A percentile compares a stretch with the other conserved stretches of the same genome.
These are phyloP conservation scores for Triplophysa rosa DNA, from an alignment of 2,113 vertebrate genomes.

Conservation along the genomic window DNA sequence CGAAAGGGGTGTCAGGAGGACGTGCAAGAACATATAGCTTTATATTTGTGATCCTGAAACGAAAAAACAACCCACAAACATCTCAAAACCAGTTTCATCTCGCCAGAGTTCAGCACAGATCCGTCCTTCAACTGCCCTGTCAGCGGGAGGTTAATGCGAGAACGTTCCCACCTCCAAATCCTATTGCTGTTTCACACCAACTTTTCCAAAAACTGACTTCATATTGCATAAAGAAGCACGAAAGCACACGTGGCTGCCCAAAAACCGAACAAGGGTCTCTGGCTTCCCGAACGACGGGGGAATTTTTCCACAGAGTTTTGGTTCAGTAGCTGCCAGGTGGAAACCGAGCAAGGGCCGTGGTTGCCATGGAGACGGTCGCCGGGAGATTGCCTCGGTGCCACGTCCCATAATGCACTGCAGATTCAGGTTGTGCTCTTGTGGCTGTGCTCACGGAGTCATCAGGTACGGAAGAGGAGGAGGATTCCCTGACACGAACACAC, in stretches of 20 bases:
- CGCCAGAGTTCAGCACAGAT: not conserved
- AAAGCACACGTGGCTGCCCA: not conserved
- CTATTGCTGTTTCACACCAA: constrained; percentile 11
- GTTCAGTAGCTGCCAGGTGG: constrained; percentile 72
- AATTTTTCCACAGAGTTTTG: constrained; percentile 63
- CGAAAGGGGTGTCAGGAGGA: no score
- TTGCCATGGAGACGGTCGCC: constrained; percentile 50
- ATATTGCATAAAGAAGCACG: not conserved
- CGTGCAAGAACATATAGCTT: no score
- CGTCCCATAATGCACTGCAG: constrained; percentile 73
- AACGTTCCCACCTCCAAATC: not conserved
- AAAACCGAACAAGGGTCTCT: not conserved
- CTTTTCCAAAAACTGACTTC: not conserved
- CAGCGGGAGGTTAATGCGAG: not conserved
- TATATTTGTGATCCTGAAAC: no score
- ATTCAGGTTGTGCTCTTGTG: constrained; percentile 51
- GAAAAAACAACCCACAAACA: no score
- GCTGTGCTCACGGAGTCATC: constrained; percentile 61
- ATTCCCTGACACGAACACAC: constrained; percentile 17
- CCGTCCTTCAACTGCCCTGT: not conserved
- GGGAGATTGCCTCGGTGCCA: constrained; percentile 46
- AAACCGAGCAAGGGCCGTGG: constrained; percentile 52
- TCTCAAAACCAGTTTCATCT: not conserved
- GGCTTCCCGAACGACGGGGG: constrained; percentile 32
- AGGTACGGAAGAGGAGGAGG: not conserved